Base-by-base conservation (phyloP, 2,888 invertebrate species). In the Hymenopus coronatus region DNA sequence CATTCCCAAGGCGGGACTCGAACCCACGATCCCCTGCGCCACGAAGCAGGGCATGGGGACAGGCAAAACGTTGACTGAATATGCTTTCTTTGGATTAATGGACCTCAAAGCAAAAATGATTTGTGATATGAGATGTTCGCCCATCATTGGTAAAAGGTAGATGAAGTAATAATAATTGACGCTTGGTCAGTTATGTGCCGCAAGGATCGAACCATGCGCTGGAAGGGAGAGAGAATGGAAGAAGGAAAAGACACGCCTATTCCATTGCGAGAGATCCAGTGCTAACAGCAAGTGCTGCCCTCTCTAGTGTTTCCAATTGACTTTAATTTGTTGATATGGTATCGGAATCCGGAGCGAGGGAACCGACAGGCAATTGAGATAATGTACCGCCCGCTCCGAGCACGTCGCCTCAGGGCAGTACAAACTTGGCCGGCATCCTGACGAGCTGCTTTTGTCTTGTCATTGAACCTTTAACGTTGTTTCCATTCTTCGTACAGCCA, bases 271-370 rank as follows among this genome's bases (percentile, higher is more conserved):
- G 88, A 89, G 90, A 90, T 90, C 90, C 89, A 90, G 90, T 90
- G 90, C 84, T 89, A 90, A 90, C 90, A 90, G 89, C 90, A 83
- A 81, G 20, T 28, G 86, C 27, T 28, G 46, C 85, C 85, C 54
- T 40, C 87, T 84, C 46, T 83, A 84, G 89, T 88, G 85, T 89
- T 89, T 89, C 88, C 89, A 89, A 89, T 89, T 89, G 89, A 89
- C 89, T 89, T 89, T 89, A 89, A 89, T 89, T 89, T 89, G 89
- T 89, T 89, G 89, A 89, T 89, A 89, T 89, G 87, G 83, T 81
- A 70, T 88, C 46, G 88, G 82, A 88, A 83, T 46, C 82, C 70
- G 85, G 86, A 40, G 87, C 88, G 70, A 81, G 83, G 88, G 54
- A 89, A 81, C 40, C 87, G 89, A 89, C 88, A 87, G 81, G 82